Percentiles rank a stretch among this genome's conserved stretches.
Evolutionary conservation across 2,797 vertebrate species (phyloP).

Genomic region (Syngnathus acus): DNA sequence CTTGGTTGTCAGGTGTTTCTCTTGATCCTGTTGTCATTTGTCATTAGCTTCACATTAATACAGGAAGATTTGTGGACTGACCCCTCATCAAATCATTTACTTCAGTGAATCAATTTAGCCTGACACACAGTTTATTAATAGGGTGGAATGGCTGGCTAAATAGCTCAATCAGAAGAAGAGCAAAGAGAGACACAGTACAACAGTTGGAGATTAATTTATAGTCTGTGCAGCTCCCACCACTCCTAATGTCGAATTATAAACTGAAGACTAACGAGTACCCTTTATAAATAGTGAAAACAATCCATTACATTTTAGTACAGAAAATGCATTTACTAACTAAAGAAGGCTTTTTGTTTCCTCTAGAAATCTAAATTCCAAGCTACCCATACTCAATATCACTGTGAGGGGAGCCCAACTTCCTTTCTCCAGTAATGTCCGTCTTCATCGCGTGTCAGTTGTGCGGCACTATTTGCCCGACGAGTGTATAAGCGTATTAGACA

Average conservation of each 20-base stretch:
- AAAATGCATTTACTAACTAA: too few species aligned
- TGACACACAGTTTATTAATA: slow-evolving; percentile 64
- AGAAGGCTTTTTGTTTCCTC: too few species aligned
- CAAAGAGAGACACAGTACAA: slow-evolving; percentile 25
- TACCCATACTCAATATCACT: too few species aligned
- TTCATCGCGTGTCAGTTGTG: too few species aligned
- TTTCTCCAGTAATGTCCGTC: too few species aligned
- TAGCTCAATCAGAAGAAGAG: slow-evolving; percentile 46
- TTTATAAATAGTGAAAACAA: too few species aligned
- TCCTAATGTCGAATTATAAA: slow-evolving; percentile 12
- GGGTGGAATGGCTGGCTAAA: slow-evolving; percentile 48
- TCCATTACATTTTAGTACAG: too few species aligned
- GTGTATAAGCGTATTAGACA: too few species aligned
- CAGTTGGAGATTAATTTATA: slow-evolving; percentile 21
- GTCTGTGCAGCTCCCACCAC: slow-evolving; percentile 16
- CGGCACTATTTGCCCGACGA: too few species aligned
- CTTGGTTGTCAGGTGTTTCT: slow-evolving; percentile 19
- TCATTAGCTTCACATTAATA: slow-evolving; percentile 61
- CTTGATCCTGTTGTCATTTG: slow-evolving; percentile 59
- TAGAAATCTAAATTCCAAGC: too few species aligned
- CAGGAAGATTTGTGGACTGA: slow-evolving; percentile 59
- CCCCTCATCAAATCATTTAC: slow-evolving; percentile 65
- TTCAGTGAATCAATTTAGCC: slow-evolving; percentile 60
- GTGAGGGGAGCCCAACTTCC: too few species aligned
- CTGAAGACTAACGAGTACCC: neutral